Base-by-base conservation (phyloP, 2,797 vertebrate species). In the Xenops minutus region DNA sequence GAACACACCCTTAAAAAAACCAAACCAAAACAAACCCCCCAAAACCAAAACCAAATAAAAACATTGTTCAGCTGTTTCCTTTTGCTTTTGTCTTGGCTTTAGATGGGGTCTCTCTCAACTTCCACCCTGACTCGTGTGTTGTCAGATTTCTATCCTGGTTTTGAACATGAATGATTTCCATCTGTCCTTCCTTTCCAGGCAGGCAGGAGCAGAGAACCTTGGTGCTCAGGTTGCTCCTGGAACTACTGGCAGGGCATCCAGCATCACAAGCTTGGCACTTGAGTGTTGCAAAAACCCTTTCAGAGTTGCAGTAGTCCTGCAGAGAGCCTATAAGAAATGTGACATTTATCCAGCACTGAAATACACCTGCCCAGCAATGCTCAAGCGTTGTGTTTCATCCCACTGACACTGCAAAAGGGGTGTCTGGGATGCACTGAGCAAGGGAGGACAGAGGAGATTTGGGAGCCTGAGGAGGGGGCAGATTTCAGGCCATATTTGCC, bases 341-440 rank as follows among this genome's bases (percentile, higher is more conserved):
- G 48, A 56, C 30, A 27, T 66, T 37, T 75, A 23, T 36, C 61
- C 77, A 37, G 41, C 26, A 62, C 34, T 66, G 52, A 46, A 83
- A 32, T 17, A 27, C 0, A 27, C 46, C 62, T 51, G 46, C 41
- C 63, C 62, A 61, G 51, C n/a, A 39, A 32, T 43, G 52, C 29
- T 34, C 5, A 16, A 58, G 24, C 2, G 2, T 12, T 32, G 14
- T 44, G 39, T 55, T 76, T 76, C 43, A 26, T 1, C 1, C 63
- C 51, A 5, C 55, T 22, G 24, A 12, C 2, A 1, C 29, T 48
- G 54, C 1, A 36, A 32, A 29, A 56, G 29, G 15, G 3, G 3
- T 21, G 14, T 22, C 32, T 79, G 82, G 34, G 44, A 62, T 36
- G 19, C 29, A 43, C 0, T 0, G 32, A n/a, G 27, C 1, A 12